A percentile compares a stretch with the other conserved stretches of the same genome.
Evolutionary conservation across 2,888 invertebrate species (phyloP).

Genomic region (Leucania comma): DNA sequence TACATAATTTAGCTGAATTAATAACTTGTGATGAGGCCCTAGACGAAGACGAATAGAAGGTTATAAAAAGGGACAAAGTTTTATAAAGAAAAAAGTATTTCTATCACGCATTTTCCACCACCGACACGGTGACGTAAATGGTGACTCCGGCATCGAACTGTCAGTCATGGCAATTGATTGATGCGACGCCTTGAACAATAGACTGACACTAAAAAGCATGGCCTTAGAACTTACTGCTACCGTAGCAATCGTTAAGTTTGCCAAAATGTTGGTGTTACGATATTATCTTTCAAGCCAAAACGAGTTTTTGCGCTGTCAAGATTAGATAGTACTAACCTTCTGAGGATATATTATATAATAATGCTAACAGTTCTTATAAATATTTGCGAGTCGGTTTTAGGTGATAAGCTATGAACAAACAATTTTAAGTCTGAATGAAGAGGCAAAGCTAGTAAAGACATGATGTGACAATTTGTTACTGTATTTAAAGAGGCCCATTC

Average conservation of each 20-base stretch:
- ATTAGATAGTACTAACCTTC: slow-evolving; percentile 55
- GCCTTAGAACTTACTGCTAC: slow-evolving; percentile 26
- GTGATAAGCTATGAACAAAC: slow-evolving; percentile 45
- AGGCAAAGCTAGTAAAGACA: slow-evolving; percentile 13
- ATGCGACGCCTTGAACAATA: slow-evolving; percentile 69
- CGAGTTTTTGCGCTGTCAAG: slow-evolving; percentile 51
- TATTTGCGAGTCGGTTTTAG: slow-evolving; percentile 29
- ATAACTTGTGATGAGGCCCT: slow-evolving; percentile 14
- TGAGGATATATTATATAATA: slow-evolving; percentile 36
- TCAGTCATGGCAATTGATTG: slow-evolving; percentile 75
- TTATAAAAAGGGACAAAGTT: slow-evolving; percentile 40
- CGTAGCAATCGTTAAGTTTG: slow-evolving; percentile 37
- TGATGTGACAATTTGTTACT: slow-evolving; percentile 15
- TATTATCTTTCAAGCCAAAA: slow-evolving; percentile 35
- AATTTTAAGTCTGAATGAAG: slow-evolving; percentile 33
- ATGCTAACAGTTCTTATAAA: slow-evolving; percentile 35
- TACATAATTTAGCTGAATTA: slow-evolving; percentile 3
- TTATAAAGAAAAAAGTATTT: slow-evolving; percentile 64
- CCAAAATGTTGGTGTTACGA: slow-evolving; percentile 31
- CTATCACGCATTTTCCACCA: slow-evolving; percentile 67
- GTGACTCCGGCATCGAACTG: slow-evolving; percentile 69
- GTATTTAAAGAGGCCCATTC: slow-evolving; percentile 36
- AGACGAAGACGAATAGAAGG: slow-evolving; percentile 14
- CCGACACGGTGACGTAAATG: slow-evolving; percentile 67
- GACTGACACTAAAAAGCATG: slow-evolving; percentile 62